Base-by-base conservation (phyloP, 2,113 vertebrate genomes). In the Anarhynchus alexandrinus region DNA sequence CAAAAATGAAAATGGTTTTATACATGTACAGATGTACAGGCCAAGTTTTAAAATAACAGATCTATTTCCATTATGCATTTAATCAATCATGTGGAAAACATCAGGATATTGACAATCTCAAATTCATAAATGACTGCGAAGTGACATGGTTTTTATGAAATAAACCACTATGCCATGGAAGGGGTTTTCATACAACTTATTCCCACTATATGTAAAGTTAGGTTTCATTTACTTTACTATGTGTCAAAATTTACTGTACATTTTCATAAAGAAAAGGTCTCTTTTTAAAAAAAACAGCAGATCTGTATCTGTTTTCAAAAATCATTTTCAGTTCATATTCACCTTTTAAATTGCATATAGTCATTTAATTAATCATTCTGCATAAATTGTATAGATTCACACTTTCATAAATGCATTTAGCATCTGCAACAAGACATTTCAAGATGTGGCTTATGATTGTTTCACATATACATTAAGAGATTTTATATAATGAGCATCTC, bases 1-100 rank as follows among this genome's bases (percentile, higher is more conserved):
- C 98, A 98, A 96, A 98, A 99, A 98, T 97, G 70, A 97, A 96
- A 94, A 91, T 97, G 96, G 87, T 97, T 97, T 97, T 97, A 97
- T 94, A 97, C 95, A 94, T 74, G 93, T 98, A 97, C 89, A 96
- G 96, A 96, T 95, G 95, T 97, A 97, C 95, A 98, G 96, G 96
- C 93, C 95, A 95, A 96, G 79, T 94, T 88, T 96, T 88, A 97
- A 98, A 98, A 97, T 93, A 97, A 98, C 95, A 97, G 91, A 87
- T 93, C 93, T 90, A 76, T 97, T 96, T 97, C 45, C 76, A 95
- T 96, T 95, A 98, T 83, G 94, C 94, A 93, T 96, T 97, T 97
- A 96, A 96, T 94, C 96, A 96, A 92, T 97, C 82, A 86, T 84
- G 81, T 93, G 88, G 95, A 96, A 97, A 98, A 93, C 38, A 92